phyloP scores from a whole-genome alignment of 1,140 invertebrate genomes.

The Myzus persicae region DNA sequence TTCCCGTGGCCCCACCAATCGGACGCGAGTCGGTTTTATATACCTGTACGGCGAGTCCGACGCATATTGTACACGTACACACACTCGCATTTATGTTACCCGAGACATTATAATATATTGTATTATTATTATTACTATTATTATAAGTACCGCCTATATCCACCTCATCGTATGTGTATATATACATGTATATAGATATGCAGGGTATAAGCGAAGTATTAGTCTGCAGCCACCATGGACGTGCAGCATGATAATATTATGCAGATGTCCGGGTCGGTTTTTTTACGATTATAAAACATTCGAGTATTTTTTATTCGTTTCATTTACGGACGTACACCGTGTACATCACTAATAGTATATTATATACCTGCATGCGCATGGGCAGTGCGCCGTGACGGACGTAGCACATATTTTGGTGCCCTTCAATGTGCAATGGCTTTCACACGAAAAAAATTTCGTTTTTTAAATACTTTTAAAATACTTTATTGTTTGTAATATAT shows the following conservation, averaged over 20 bases:
- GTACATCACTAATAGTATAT: background rate
- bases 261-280: background rate
- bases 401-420: background rate
- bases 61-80: background rate
- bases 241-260: background rate
- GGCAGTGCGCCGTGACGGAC: background rate
- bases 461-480: background rate
- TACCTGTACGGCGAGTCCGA: background rate
- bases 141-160: background rate
- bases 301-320: background rate
- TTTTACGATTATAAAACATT: background rate
- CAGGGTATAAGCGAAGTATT: background rate
- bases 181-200: no score
- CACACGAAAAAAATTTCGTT: background rate
- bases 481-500: background rate
- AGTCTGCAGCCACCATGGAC: background rate
- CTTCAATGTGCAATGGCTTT: background rate
- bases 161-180: background rate
- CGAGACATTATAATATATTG: background rate
- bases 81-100: background rate
- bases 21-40: background rate
- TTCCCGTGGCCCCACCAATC: background rate
- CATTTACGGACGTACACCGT: background rate
- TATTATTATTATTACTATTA: background rate
- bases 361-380: background rate